Conservation (phyloP, 2,113 vertebrate genomes). For the Gobius niger region DNA sequence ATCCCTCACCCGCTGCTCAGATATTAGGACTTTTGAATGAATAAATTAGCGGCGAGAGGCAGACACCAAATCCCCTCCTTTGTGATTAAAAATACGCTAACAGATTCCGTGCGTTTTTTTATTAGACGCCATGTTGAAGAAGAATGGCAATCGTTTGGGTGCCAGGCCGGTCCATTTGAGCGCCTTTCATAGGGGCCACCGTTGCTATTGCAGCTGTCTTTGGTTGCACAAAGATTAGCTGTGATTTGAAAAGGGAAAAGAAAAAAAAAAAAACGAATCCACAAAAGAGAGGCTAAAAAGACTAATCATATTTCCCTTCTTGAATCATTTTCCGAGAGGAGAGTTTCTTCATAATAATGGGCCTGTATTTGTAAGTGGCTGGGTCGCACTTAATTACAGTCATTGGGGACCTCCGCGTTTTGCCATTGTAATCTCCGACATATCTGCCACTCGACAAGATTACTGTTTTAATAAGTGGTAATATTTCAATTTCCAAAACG, state of each 20-base stretch:
- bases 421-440: slow-evolving; percentile 52
- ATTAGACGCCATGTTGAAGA: slow-evolving; percentile 29
- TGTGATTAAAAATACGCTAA: slow-evolving; percentile 62
- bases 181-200: slow-evolving; percentile 42
- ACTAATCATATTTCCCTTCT: slow-evolving; percentile 57
- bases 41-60: slow-evolving; percentile 64
- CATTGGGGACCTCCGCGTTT: slow-evolving; percentile 44
- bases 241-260: slow-evolving; percentile 42
- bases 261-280: slow-evolving; percentile 8
- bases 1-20: slow-evolving; percentile 52
- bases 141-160: slow-evolving; percentile 36
- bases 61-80: slow-evolving; percentile 57
- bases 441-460: slow-evolving; percentile 59
- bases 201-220: slow-evolving; percentile 46
- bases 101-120: slow-evolving; percentile 36
- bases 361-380: slow-evolving; percentile 60
- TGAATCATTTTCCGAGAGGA: slow-evolving; percentile 47
- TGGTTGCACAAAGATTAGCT: slow-evolving; percentile 54
- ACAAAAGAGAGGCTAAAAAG: slow-evolving; percentile 32
- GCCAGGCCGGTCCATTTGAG: slow-evolving; percentile 33
- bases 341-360: slow-evolving; percentile 60
- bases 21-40: slow-evolving; percentile 69
- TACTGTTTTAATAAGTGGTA: slow-evolving; percentile 59
- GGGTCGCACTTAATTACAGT: slow-evolving; percentile 62
- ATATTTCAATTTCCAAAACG: slow-evolving; percentile 59